Percentiles rank a stretch among this genome's conserved stretches.
phyloP scores from a whole-genome alignment of 92 coral and sea anemone species.

The Palythoa caribaeorum region DNA sequence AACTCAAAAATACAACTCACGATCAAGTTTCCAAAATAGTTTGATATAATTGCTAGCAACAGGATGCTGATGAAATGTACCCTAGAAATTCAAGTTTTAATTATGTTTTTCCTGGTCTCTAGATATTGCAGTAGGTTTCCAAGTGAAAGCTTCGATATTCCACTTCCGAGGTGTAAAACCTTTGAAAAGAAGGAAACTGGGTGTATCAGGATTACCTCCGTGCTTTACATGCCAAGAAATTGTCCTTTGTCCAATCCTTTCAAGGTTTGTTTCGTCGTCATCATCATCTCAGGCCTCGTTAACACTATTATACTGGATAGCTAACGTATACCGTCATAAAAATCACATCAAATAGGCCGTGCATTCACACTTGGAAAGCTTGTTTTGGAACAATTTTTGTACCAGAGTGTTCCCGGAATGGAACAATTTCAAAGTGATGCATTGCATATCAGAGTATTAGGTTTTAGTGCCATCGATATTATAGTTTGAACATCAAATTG shows the following conservation, averaged over 20 bases:
- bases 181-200: constrained; percentile 43
- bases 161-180: constrained; percentile 61
- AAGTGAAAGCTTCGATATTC: constrained; percentile 62
- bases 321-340: too few species aligned
- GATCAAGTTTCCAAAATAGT: not conserved
- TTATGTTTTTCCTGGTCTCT: not conserved
- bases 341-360: too few species aligned
- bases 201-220: constrained; percentile 39
- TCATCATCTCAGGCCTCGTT: too few species aligned
- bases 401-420: too few species aligned
- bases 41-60: not conserved
- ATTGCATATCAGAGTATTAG: too few species aligned
- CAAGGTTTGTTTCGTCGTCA: constrained; percentile 50
- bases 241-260: constrained; percentile 76
- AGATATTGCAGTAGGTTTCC: constrained; percentile 82
- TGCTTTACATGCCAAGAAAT: constrained; percentile 76
- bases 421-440: too few species aligned
- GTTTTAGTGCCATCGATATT: too few species aligned
- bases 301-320: too few species aligned
- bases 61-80: not conserved
- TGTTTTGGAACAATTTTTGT: too few species aligned
- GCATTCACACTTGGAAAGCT: too few species aligned
- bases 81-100: not conserved
- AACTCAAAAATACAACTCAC: too few species aligned
- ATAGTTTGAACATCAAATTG: too few species aligned